phyloP scores from a whole-genome alignment of 2,113 vertebrate species.

The Saguinus imperator region DNA sequence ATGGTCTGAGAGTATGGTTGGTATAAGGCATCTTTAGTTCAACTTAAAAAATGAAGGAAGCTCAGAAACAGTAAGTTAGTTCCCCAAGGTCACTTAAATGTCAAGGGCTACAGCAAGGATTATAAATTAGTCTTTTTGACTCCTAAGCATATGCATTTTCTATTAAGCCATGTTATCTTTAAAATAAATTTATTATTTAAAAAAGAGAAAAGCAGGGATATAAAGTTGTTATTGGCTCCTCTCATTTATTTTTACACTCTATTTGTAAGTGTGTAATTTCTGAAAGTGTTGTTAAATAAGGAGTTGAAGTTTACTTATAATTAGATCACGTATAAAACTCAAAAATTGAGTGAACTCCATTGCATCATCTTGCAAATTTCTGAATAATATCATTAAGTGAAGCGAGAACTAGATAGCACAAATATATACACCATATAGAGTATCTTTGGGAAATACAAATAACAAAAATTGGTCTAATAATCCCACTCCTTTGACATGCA shows the following conservation, averaged over 20 bases:
- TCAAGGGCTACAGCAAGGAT: background rate
- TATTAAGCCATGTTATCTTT: background rate
- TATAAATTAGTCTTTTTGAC: background rate
- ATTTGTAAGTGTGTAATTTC: background rate
- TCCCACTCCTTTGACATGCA: background rate
- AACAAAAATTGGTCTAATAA: background rate
- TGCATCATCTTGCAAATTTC: background rate
- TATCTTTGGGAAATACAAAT: background rate
- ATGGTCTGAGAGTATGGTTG: no score
- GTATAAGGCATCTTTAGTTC: background rate
- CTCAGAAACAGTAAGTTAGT: background rate
- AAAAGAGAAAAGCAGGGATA: background rate
- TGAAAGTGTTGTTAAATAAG: background rate
- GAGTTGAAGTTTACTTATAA: background rate
- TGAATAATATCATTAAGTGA: background rate
- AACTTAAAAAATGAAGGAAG: background rate
- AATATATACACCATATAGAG: background rate
- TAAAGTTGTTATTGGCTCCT: background rate
- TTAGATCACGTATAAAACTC: background rate
- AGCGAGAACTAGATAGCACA: background rate
- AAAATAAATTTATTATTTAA: background rate
- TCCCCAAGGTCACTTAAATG: background rate
- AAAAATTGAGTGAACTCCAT: background rate
- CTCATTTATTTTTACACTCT: background rate
- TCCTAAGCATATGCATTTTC: background rate